phyloP scores from a whole-genome alignment of 2,113 vertebrate genomes.

The Periophthalmus modestus region DNA sequence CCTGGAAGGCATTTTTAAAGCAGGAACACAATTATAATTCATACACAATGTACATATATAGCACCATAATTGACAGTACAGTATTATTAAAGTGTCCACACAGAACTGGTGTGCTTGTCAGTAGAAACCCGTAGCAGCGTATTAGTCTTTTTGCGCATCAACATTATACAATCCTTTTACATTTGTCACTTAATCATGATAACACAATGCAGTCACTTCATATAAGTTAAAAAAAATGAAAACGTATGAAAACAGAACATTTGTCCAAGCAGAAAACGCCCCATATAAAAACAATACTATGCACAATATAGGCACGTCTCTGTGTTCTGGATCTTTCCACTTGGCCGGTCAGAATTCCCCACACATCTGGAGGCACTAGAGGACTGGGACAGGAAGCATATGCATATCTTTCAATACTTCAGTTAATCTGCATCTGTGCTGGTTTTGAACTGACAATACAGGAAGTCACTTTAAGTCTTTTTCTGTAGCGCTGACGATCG shows the following conservation, averaged over 20 bases:
- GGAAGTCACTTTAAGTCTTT: constrained; percentile 38
- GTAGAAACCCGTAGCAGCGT: constrained; percentile 76
- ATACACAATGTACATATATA: constrained; percentile 62
- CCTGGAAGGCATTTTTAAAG: constrained; percentile 47
- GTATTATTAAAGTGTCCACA: constrained; percentile 61
- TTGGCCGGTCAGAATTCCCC: constrained; percentile 40
- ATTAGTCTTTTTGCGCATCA: constrained; percentile 62
- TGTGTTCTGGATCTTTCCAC: constrained; percentile 33
- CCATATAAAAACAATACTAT: constrained; percentile 61
- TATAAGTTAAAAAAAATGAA: constrained; percentile 80
- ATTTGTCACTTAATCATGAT: constrained; percentile 52
- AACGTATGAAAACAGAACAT: constrained; percentile 53
- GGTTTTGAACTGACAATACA: constrained; percentile 26
- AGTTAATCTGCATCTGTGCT: constrained; percentile 45
- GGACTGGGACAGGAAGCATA: constrained; percentile 20
- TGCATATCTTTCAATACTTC: constrained; percentile 31
- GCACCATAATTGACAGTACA: constrained; percentile 73
- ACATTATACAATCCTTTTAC: constrained; percentile 50
- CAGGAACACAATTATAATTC: constrained; percentile 47
- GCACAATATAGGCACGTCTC: constrained; percentile 50
- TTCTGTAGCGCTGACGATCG: constrained; percentile 35
- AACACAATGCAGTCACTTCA: constrained; percentile 69
- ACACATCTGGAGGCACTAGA: constrained; percentile 42
- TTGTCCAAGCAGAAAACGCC: constrained; percentile 58
- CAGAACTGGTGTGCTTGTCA: constrained; percentile 61